phyloP scores from a whole-genome alignment of 64 coral and sea anemone genomes.

The Montipora capricornis region DNA sequence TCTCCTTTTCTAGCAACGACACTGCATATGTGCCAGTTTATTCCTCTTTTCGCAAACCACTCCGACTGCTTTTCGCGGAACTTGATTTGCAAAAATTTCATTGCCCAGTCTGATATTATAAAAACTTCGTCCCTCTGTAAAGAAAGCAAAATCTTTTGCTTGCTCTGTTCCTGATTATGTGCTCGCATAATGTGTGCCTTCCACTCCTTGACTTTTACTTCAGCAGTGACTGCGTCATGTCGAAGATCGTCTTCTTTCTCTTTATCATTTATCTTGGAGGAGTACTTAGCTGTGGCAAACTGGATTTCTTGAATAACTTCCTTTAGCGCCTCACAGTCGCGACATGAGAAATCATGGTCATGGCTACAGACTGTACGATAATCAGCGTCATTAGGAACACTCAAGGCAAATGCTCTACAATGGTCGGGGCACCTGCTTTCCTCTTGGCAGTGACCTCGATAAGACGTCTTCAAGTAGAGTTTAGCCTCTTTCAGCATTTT shows the following conservation, averaged over 20 bases:
- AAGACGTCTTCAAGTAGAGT: constrained; percentile 23
- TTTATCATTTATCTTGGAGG: constrained; percentile 8
- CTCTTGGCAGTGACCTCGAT: not conserved
- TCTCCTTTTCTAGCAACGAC: not conserved
- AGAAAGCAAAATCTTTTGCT: not conserved
- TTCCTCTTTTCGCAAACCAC: constrained; percentile 43
- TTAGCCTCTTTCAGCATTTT: constrained; percentile 5
- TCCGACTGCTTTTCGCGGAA: constrained; percentile 47
- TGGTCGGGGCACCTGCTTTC: not conserved
- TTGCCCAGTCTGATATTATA: not conserved
- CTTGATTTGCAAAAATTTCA: not conserved
- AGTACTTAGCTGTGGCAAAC: not conserved
- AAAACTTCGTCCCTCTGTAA: not conserved
- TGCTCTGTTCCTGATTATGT: constrained; percentile 32
- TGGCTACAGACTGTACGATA: not conserved
- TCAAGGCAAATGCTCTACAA: constrained; percentile 33
- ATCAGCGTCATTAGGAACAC: not conserved
- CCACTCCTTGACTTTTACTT: not conserved
- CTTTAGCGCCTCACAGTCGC: too few species aligned
- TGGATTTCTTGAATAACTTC: not conserved
- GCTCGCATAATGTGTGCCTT: constrained; percentile 50
- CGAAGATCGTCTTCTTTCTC: constrained; percentile 14
- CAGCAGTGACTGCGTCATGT: not conserved
- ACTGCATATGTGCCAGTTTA: constrained; percentile 48
- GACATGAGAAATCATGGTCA: too few species aligned